Percentiles rank a stretch among this genome's conserved stretches.
These are phyloP conservation scores for Eptesicus fuscus DNA, from an alignment of 2,113 vertebrate species.

Conservation along the genomic window DNA sequence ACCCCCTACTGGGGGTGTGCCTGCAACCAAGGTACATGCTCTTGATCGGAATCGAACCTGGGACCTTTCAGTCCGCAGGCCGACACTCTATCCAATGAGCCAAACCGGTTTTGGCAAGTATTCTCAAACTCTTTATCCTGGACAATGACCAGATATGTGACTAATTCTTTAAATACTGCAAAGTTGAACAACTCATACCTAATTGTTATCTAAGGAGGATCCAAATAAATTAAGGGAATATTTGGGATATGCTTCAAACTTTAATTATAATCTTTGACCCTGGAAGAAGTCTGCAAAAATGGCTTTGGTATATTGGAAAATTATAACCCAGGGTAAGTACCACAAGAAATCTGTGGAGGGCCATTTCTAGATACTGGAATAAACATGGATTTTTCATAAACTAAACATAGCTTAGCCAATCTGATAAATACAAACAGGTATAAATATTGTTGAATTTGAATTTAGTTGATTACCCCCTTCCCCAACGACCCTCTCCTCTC, in stretches of 20 bases:
- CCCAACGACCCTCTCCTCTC: neutral
- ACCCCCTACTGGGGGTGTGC: too few relatives aligned
- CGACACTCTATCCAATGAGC: too few relatives aligned
- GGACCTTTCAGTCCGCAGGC: too few relatives aligned
- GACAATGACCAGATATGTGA: neutral
- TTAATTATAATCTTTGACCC: neutral
- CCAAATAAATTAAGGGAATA: neutral
- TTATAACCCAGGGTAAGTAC: neutral
- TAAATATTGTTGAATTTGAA: neutral
- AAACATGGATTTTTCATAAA: neutral
- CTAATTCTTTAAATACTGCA: neutral
- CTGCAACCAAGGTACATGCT: too few relatives aligned
- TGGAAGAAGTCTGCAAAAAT: neutral
- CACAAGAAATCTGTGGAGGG: neutral
- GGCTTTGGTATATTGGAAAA: neutral
- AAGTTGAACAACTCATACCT: neutral
- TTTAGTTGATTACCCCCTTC: conserved; percentile 38
- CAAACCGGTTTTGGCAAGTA: neutral
- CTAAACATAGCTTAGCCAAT: neutral
- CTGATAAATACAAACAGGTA: neutral
- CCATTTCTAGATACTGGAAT: neutral
- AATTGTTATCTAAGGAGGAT: neutral
- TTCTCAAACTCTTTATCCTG: neutral
- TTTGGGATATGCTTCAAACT: neutral
- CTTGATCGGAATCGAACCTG: too few relatives aligned